Evolutionary conservation across 2,888 invertebrate genomes (phyloP), one percentile per base, ranked within the genome.

Genomic region (Rutpela maculata): DNA sequence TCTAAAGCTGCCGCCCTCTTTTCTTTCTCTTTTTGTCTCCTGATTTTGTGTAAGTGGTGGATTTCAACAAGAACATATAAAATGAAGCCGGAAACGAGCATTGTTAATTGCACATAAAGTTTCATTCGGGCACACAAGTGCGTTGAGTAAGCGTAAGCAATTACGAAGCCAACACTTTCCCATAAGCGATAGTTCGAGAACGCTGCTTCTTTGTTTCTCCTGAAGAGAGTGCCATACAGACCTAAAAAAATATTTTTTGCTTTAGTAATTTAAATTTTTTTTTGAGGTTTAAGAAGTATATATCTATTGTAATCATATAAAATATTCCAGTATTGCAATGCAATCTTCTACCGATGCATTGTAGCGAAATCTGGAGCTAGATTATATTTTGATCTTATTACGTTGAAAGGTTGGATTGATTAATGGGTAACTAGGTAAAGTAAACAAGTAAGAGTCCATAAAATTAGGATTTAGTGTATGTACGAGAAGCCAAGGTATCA

Each of bases 151-250:
- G 96, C 96, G 87, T 97, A 97, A 11, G 97, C 96, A 65, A 97
- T 94, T 38, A 97, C 97, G 89, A 97, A 97, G 1, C 97, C 97
- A 4, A 95, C 93, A 71, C 96, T 96, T 89, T 97, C 97, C 97
- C 97, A 97, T 7, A 97, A 92, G 35, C 97, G 93, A 90, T 94
- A 97, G 91, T 97, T 97, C 74, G 97, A 96, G 92, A 97, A 97
- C 0, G 97, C 97, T 0, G 97, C 97, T 89, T 97, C 97, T 88
- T 97, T 97, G 92, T 97, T 96, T 76, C 95, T 94, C 86, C 95
- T 92, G 92, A 96, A 97, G 80, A 97, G 92, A 17, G 95, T 94
- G 71, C 97, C 97, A 87, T 97, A 97, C 19, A 97, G 91, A 82
- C 96, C 96, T 96, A 91, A 0, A 90, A 59, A 80, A 43, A 66